Percentiles rank a stretch among this genome's conserved stretches.
These are phyloP conservation scores for Trinorchestia longiramus DNA, from an alignment of 1,140 invertebrate species.

Conservation along the genomic window DNA sequence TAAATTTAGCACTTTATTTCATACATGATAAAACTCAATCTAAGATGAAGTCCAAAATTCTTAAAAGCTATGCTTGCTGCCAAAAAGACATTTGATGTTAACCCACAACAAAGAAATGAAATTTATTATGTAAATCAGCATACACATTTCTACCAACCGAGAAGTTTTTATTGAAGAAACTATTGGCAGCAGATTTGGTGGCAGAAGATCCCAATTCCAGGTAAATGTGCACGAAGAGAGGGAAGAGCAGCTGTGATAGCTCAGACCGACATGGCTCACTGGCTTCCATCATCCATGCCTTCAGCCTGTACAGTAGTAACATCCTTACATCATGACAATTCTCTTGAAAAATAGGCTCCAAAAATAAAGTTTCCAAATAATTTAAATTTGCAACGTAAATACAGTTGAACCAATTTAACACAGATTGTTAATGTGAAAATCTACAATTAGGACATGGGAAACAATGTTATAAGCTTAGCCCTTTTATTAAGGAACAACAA, in stretches of 20 bases:
- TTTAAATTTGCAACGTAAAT: background rate
- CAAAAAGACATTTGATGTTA: background rate
- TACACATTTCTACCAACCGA: slow-evolving; percentile 48
- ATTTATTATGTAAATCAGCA: background rate
- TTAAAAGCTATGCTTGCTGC: background rate
- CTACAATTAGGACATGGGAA: background rate
- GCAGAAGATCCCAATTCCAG: slow-evolving; percentile 91
- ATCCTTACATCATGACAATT: background rate
- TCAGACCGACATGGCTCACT: slow-evolving; percentile 74
- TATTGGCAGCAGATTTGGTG: slow-evolving; percentile 84
- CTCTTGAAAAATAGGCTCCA: background rate
- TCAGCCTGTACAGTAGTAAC: slow-evolving; percentile 67
- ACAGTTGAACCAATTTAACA: background rate
- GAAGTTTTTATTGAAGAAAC: slow-evolving; percentile 72
- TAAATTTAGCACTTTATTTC: too few relatives aligned
- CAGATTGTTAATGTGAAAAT: background rate
- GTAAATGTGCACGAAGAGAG: slow-evolving; percentile 96
- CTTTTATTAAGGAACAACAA: too few relatives aligned
- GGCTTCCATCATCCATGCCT: slow-evolving; percentile 70
- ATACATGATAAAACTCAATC: too few relatives aligned
- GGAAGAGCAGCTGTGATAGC: slow-evolving; percentile 90
- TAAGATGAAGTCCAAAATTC: too few relatives aligned
- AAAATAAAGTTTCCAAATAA: background rate
- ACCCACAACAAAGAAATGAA: background rate
- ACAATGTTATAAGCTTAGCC: too few relatives aligned